Conservation (phyloP, 2,797 vertebrate genomes). For the Arremon brunneinucha region DNA sequence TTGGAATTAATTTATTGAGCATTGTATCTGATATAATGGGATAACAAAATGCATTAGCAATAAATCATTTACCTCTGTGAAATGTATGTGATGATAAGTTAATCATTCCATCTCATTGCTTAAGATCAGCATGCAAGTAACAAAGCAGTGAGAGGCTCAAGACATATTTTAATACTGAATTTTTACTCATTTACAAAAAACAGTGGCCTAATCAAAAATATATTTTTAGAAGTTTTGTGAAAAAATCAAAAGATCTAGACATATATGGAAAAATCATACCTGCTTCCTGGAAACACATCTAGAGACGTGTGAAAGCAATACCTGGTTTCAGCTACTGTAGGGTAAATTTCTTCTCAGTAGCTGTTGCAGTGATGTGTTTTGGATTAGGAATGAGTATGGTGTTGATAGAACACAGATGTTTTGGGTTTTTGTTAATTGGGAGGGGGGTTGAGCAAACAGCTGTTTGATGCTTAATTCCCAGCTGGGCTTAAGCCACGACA, state of each 20-base stretch:
- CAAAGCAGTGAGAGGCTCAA: not conserved
- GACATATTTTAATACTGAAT: not conserved
- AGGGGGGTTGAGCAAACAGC: not conserved
- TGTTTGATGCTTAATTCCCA: not conserved
- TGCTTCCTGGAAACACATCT: not conserved
- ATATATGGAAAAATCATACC: not conserved
- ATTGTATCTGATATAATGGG: not conserved
- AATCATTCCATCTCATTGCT: not conserved
- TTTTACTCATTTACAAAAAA: not conserved
- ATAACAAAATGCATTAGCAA: not conserved
- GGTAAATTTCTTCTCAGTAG: not conserved
- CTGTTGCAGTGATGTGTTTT: not conserved
- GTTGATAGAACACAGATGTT: not conserved
- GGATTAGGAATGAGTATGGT: not conserved
- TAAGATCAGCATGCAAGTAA: not conserved
- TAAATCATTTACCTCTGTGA: not conserved
- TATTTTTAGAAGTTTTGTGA: not conserved
- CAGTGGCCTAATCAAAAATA: not conserved
- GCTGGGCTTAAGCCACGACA: fast-evolving
- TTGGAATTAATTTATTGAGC: not conserved
- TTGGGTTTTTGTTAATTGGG: not conserved
- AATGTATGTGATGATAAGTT: not conserved
- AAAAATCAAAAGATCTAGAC: not conserved
- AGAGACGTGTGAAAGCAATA: not conserved
- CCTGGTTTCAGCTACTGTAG: not conserved